Evolutionary conservation across 1,140 invertebrate species (phyloP).

Genomic region (Radopholus similis): DNA sequence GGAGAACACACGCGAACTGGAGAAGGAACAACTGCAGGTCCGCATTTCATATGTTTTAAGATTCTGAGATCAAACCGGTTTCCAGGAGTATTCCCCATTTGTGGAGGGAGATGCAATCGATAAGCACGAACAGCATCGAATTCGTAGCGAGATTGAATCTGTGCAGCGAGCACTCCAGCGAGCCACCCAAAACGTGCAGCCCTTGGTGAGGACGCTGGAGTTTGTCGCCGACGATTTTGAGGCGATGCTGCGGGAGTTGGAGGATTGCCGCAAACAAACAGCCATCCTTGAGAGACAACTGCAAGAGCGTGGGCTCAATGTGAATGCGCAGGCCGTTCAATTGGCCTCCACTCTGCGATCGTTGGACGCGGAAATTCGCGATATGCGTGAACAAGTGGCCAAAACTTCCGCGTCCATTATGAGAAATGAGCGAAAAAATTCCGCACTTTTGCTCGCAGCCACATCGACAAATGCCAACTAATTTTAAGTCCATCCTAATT

Average conservation of each 20-base stretch:
- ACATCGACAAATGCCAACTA: not conserved
- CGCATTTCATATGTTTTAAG: not conserved
- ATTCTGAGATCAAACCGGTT: not conserved
- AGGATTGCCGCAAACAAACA: constrained; percentile 30
- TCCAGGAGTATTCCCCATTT: constrained; percentile 5
- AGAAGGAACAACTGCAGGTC: constrained; percentile 29
- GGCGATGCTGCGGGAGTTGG: constrained; percentile 40
- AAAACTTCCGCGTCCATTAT: constrained; percentile 27
- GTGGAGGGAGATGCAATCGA: constrained; percentile 19
- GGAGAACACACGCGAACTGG: constrained; percentile 39
- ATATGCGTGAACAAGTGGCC: constrained; percentile 40
- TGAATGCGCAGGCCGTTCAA: constrained; percentile 10
- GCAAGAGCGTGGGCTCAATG: constrained; percentile 3
- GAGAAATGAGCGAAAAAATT: constrained; percentile 40
- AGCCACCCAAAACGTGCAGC: constrained; percentile 36
- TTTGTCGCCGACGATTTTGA: constrained; percentile 47
- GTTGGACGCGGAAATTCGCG: constrained; percentile 33
- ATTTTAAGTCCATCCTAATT: not conserved
- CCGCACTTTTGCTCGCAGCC: not conserved
- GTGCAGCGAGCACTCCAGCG: constrained; percentile 35
- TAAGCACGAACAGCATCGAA: constrained; percentile 24
- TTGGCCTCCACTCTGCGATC: constrained; percentile 23
- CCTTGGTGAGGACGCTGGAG: constrained; percentile 36
- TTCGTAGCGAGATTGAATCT: constrained; percentile 35
- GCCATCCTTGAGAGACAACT: constrained; percentile 17